phyloP scores from a whole-genome alignment of 2,113 vertebrate genomes.

The Sinocyclocheilus rhinocerous region DNA sequence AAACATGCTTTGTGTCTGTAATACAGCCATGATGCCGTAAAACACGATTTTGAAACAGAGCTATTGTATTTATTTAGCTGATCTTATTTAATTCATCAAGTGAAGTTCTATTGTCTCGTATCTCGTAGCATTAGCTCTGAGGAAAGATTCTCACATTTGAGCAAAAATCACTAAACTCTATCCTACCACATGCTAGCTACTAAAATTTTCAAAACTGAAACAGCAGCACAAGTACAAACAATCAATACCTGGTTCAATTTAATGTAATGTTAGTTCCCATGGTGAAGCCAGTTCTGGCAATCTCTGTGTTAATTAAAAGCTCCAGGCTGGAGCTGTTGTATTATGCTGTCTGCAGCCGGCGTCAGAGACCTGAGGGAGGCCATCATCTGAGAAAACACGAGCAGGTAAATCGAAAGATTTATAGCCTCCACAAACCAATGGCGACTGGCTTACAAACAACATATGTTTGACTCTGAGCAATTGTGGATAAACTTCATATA shows the following conservation, averaged over 20 bases:
- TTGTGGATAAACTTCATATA: constrained; percentile 36
- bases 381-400: constrained; percentile 49
- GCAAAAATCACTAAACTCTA: constrained; percentile 25
- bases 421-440: constrained; percentile 55
- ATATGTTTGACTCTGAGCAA: constrained; percentile 33
- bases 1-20: not conserved
- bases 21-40: no score
- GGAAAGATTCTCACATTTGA: not conserved
- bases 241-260: constrained; percentile 57
- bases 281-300: constrained; percentile 54
- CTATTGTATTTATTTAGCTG: not conserved
- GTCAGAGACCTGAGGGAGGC: constrained; percentile 51
- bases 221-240: constrained; percentile 49
- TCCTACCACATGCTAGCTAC: constrained; percentile 25
- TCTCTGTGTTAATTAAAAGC: constrained; percentile 58
- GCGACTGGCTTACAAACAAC: constrained; percentile 43
- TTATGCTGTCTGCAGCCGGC: constrained; percentile 43
- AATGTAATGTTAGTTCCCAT: constrained; percentile 57
- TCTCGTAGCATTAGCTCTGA: not conserved
- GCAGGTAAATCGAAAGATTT: constrained; percentile 54
- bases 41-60: not conserved
- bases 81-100: not conserved
- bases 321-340: constrained; percentile 50
- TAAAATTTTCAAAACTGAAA: constrained; percentile 40
- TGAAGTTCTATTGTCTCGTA: not conserved